Evolutionary conservation across 2,113 vertebrate genomes (phyloP), one percentile per base, ranked within the genome.

Genomic region (Nerophis lumbriciformis): DNA sequence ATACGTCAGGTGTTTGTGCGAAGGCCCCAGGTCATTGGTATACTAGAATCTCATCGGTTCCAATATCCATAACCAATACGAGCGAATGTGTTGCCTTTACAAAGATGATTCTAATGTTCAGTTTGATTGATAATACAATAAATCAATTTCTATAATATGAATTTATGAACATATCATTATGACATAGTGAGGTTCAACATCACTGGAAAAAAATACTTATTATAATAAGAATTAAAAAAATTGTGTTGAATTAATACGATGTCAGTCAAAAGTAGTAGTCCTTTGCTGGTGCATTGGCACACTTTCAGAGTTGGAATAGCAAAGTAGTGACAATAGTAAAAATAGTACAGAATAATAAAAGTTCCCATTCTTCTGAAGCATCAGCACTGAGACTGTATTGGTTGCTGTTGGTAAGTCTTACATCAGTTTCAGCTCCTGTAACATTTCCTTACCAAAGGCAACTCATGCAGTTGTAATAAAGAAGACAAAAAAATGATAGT

Each of bases 371-470:
- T 71, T 59, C 21, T 36, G 12, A 73, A 77, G 50, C 54, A 65
- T 68, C 66, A 65, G 59, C 60, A 65, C 68, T 54, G 45, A 70
- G 59, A 74, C 48, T 67, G 71, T 68, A 54, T 72, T 60, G 52
- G 73, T 61, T 61, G 60, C 66, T 62, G 28, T 63, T 82, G 42
- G 77, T 71, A 65, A 78, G 66, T 80, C 53, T 83, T 81, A 63
- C 84, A 80, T 87, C 83, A 85, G 71, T 53, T 69, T 50, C 56
- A 61, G 68, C 61, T 63, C 64, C 55, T 54, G 47, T 68, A 48
- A 47, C 48, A 72, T 70, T 71, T 69, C 6, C 39, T 76, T 74
- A 63, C 75, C 53, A 71, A 78, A 35, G 15, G 70, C 74, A 77
- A 79, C 54, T 21, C 44, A 69, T 8, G 48, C 45, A 0, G 8